Evolutionary conservation across 2,888 invertebrate genomes (phyloP), one percentile per base, ranked within the genome.

Genomic region (Augiades crinisus): DNA sequence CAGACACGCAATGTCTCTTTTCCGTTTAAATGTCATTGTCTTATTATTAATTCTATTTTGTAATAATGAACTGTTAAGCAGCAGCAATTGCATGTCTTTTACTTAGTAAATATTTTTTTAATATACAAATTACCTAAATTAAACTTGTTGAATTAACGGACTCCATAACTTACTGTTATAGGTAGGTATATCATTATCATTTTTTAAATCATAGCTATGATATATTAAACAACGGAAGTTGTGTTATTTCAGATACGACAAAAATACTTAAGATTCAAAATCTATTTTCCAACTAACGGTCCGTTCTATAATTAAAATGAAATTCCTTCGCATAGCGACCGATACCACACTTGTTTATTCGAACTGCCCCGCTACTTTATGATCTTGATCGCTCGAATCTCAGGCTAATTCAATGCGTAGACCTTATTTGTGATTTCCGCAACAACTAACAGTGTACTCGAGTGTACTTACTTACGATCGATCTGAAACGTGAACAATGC

Each of bases 401-500:
- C 49, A 36, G 14, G 40, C 49, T 50, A 49, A 50, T 54, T 50
- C 54, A 52, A 53, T 52, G 52, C 51, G 51, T 51, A 51, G 33
- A 54, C 58, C 60, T 59, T 61, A 65, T 61, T 61, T 60, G 60
- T 57, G 57, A 60, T 65, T 60, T 59, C 59, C 58, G 60, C 60
- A 60, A 61, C 53, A 47, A 59, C 55, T 55, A 50, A 49, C 50
- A 72, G 62, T 56, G 67, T 64, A 63, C 69, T 67, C 67, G 72
- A 75, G 61, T 67, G 69, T 80, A 75, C 74, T 68, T 72, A 46
- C 55, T 68, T 72, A 46, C 55, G 44, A 78, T 78, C 76, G 79
- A 83, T 85, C 76, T 74, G 75, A 79, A 83, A 78, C 82, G 81
- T 82, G 84, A 82, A 86, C 83, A 81, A 83, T 83, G 68, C 68